Base-by-base conservation (phyloP, 2,888 invertebrate genomes). In the Nemurella pictetii region DNA sequence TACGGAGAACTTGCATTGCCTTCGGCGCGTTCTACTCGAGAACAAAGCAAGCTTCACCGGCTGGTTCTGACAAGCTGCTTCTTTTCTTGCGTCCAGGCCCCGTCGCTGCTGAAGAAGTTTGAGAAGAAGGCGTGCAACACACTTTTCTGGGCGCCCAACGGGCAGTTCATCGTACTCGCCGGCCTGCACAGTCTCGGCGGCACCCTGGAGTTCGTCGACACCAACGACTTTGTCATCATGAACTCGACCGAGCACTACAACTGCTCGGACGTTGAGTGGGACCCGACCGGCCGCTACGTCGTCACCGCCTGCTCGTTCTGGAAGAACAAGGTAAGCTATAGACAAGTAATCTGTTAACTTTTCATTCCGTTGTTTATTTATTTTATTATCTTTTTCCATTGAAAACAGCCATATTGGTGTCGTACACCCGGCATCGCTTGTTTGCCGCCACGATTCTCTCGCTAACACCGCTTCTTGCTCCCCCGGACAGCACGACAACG, bases 251-350 rank as follows among this genome's bases (percentile, higher is more conserved):
- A 98, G 90, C 99, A 99, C 91, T 98, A 97, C 91, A 95, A 96
- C 89, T 95, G 95, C 90, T 97, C 98, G 0, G 98, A 99, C 89
- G 97, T 99, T 0, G 99, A 99, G 90, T 99, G 99, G 99, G 99
- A 99, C 91, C 99, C 99, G 0, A 99, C 99, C 1, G 99, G 99
- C 0, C 94, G 99, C 86, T 99, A 97, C 89, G 97, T 99, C 20
- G 96, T 97, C 84, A 98, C 99, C 0, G 97, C 96, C 0, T 98
- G 99, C 26, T 98, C 98, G 0, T 96, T 96, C 86, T 98, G 98
- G 95, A 98, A 98, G 89, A 96, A 97, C 87, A 98, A 98, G 91
- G 98, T 98, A 87, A 27, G 74, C n/a, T n/a, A n/a, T n/a, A n/a
- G n/a, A n/a, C n/a, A n/a, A n/a, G n/a, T n/a, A n/a, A n/a, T n/a